Evolutionary conservation across 2,888 invertebrate species (phyloP), one percentile per base, ranked within the genome.

Genomic region (Apodemia hepburni): DNA sequence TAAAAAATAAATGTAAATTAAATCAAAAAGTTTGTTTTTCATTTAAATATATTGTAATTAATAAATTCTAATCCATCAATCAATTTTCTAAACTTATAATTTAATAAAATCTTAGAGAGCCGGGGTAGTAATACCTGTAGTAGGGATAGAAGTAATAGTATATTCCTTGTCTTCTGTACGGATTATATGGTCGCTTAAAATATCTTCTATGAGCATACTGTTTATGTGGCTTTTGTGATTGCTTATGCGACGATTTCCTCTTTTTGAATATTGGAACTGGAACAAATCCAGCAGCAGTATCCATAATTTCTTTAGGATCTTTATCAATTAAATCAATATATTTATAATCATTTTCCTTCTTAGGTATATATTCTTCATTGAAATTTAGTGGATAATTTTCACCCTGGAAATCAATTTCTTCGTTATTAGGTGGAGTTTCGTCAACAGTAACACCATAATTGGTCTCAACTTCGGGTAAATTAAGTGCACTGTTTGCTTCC

Each of bases 71-170:
- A 38, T 11, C 22, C 18, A 51, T 51, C 9, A 4, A 4, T 8
- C 12, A 51, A 22, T 51, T 11, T 38, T 38, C 51, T 51, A 18
- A 51, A 51, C 22, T 51, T 51, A 47, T 11, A n/a, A 65, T 64
- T 61, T 78, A 86, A 72, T 81, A 86, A 76, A 75, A 86, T 75
- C 82, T 78, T 78, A 87, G 83, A 84, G 85, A 86, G 82, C 85
- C 82, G 67, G 84, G 85, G 17, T 77, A 78, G 69, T 84, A 82
- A 70, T 74, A 85, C 64, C 76, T 67, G 61, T 83, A 84, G 65
- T 83, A 83, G 1, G 85, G 85, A 63, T 82, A 80, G 54, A 72
- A 76, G 66, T 73, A 78, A 59, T 78, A 76, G 15, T 76, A 74
- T 68, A 77, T 78, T 61, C 79, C 76, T 49, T 75, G 74, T 66